Base-by-base conservation (phyloP, 2,113 vertebrate genomes). In the Lichenostomus cassidix region DNA sequence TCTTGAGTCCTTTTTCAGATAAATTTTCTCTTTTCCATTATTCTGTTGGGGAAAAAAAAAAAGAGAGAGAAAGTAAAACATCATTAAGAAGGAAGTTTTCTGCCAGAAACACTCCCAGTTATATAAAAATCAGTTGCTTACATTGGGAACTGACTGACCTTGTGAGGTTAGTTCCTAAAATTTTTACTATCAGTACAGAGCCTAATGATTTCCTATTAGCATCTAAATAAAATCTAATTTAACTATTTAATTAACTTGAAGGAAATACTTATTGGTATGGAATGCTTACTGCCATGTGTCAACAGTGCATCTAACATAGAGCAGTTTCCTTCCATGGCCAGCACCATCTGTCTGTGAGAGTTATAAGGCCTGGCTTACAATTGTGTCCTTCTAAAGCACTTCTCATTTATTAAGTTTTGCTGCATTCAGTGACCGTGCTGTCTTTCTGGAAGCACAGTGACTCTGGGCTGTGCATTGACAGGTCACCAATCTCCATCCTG, bases 401-500 rank as follows among this genome's bases (percentile, higher is more conserved):
- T 53, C 12, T 1, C 3, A 5, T 25, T 16, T 50, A 44, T 25
- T 6, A 23, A 21, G 52, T 47, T 92, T 18, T 70, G 41, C 39
- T 42, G 53, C 75, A 22, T 24, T 65, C 86, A 41, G 22, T 44
- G 90, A 9, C 33, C 10, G 0, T 2, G 29, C 9, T 50, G 74
- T 11, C 71, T 59, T 16, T 65, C 53, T 69, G 79, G 81, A 23
- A 83, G 88, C 62, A 18, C 23, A 29, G 10, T 24, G 56, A 11
- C n/a, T 65, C 59, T n/a, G 73, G 65, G 44, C 71, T 83, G 29
- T 33, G 83, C 56, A 2, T 7, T 88, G 87, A 10, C 67, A 77
- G 89, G 82, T 83, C 84, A 52, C 75, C 56, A 15, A 77, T 83
- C 83, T 74, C 46, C 70, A 41, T 49, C 42, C 59, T 49, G 89